Evolutionary conservation across 2,113 vertebrate species (phyloP).

Genomic region (Kobus ellipsiprymnus): DNA sequence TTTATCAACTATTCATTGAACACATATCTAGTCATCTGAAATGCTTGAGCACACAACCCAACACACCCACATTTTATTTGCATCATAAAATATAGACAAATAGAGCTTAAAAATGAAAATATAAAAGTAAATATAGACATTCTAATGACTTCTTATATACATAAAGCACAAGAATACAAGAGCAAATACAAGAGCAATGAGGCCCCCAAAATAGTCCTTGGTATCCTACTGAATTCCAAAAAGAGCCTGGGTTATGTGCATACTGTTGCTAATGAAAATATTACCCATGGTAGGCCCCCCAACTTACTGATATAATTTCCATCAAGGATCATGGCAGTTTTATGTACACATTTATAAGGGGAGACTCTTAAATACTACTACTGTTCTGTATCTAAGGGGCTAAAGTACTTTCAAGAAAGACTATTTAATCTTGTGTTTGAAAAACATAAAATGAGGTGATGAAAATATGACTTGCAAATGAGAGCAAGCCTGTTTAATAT

Average conservation of each 20-base stretch:
- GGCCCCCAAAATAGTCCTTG: neutral
- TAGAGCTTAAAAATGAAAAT: neutral
- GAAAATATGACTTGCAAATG: constrained; percentile 32
- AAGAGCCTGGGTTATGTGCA: neutral
- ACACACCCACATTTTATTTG: neutral
- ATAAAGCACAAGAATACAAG: neutral
- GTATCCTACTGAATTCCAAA: neutral
- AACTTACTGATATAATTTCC: constrained; percentile 25
- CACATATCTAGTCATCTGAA: neutral
- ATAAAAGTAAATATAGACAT: neutral
- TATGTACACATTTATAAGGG: constrained; percentile 36
- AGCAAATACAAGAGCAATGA: neutral
- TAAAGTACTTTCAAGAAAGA: constrained; percentile 46
- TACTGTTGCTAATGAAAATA: neutral
- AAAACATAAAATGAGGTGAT: constrained; percentile 55
- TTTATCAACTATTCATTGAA: neutral
- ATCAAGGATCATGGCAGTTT: constrained; percentile 17
- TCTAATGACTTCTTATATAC: neutral
- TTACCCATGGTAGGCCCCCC: neutral
- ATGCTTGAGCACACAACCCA: neutral
- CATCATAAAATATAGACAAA: neutral
- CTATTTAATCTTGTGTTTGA: constrained; percentile 54
- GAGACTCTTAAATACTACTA: constrained; percentile 53
- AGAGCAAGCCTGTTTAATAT: constrained; percentile 60
- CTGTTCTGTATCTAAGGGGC: constrained; percentile 36